These are phyloP conservation scores for Nannobrachium achirus DNA, from an alignment of 2,113 vertebrate genomes.

Conservation along the genomic window DNA sequence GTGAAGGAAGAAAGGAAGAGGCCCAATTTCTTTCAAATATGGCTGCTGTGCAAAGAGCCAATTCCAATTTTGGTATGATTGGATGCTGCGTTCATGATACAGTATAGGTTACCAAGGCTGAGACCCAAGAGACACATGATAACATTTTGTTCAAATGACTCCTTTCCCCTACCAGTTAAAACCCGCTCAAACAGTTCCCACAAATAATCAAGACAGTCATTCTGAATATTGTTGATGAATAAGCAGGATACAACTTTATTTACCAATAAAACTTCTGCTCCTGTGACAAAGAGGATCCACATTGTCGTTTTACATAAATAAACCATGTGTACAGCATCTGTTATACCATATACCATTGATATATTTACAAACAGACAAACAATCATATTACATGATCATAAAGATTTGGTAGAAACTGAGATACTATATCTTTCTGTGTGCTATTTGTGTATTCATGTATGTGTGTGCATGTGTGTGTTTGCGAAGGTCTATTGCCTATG, in stretches of 20 bases:
- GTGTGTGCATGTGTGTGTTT: conserved; percentile 22
- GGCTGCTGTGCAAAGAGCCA: no score
- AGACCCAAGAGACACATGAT: no score
- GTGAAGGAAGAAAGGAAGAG: no score
- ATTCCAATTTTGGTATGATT: no score
- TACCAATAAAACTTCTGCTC: conserved; percentile 89
- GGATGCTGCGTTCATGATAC: no score
- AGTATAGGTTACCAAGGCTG: no score
- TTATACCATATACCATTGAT: conserved; percentile 62
- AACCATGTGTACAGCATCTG: conserved; percentile 64
- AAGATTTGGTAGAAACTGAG: conserved; percentile 29
- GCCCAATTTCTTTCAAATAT: no score
- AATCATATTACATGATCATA: conserved; percentile 46
- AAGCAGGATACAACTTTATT: conserved; percentile 91
- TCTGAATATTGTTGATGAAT: conserved; percentile 21
- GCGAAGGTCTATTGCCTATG: conserved; percentile 19
- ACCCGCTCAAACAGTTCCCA: no score
- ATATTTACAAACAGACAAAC: conserved; percentile 65
- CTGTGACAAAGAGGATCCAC: conserved; percentile 74
- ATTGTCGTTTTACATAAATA: conserved; percentile 69
- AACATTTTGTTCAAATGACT: no score
- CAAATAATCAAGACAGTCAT: background rate
- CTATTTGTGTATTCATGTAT: conserved; percentile 2
- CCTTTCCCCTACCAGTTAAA: no score
- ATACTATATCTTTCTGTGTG: conserved; percentile 18